Percentiles rank a stretch among this genome's conserved stretches.
Conservation (phyloP, 2,113 vertebrate genomes). For the Azemiops feae region DNA sequence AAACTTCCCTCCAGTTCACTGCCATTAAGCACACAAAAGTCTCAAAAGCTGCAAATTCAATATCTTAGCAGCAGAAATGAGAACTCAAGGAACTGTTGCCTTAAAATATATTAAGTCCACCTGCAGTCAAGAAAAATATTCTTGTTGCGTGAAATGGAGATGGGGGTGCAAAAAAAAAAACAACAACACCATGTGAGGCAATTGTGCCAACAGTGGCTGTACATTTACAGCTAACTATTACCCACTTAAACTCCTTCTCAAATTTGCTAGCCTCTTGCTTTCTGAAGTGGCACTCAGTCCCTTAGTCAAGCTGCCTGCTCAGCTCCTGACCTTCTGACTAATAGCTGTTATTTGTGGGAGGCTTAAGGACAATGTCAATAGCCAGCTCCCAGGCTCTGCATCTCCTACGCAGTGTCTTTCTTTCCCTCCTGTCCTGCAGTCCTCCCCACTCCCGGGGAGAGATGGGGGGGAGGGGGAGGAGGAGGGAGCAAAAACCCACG, state of each 20-base stretch:
- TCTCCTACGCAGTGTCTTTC: constrained; percentile 64
- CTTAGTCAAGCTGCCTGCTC: constrained; percentile 91
- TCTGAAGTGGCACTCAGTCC: constrained; percentile 94
- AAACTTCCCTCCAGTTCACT: constrained; percentile 78
- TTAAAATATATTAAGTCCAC: constrained; percentile 82
- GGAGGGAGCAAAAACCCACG: constrained; percentile 6
- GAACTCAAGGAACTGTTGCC: constrained; percentile 73
- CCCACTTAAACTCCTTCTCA: constrained; percentile 81
- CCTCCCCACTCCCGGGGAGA: constrained; percentile 56
- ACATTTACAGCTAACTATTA: constrained; percentile 81
- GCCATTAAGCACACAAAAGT: constrained; percentile 77
- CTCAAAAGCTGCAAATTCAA: constrained; percentile 81
- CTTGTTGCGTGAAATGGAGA: constrained; percentile 34
- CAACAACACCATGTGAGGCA: constrained; percentile 65
- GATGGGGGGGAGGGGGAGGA: background rate
- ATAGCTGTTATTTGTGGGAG: constrained; percentile 97
- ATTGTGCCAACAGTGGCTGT: constrained; percentile 78
- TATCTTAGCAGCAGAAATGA: constrained; percentile 75
- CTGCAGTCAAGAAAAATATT: constrained; percentile 80
- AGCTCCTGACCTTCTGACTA: constrained; percentile 94
- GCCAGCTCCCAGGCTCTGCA: constrained; percentile 76
- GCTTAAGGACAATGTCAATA: constrained; percentile 92
- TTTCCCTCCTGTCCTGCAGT: constrained; percentile 63
- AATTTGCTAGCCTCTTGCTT: constrained; percentile 93
- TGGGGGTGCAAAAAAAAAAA: background rate